Evolutionary conservation across 2,113 vertebrate species (phyloP), one percentile per base, ranked within the genome.

Genomic region (Engraulis encrasicolus): DNA sequence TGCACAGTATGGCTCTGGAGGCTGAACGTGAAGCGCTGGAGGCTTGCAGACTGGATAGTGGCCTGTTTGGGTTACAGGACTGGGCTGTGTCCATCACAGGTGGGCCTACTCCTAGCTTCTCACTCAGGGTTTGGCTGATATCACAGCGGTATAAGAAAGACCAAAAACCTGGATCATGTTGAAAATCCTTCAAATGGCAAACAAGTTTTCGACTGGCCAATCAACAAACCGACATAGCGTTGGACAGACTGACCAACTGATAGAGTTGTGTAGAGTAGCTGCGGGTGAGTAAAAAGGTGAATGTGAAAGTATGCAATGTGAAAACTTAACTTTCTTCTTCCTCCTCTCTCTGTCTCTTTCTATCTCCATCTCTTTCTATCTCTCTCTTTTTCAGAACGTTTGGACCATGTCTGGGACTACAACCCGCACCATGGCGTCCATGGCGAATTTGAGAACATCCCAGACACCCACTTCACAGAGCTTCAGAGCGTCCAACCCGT

Each of bases 321-420:
- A n/a, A 27, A 6, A 66, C 58, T 23, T 66, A 5, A 45, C 9
- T 66, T n/a, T 58, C 19, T 66, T 11, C 3, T 7, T 58, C 54
- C n/a, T 6, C 6, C 18, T 2, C 18, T 58, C 19, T 1, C 50
- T 20, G 15, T 20, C 18, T 54, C 11, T 54, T 20, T 58, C 52
- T 58, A 5, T 5, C 17, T 58, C 54, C 6, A 1, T 23, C 19
- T 58, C 1, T n/a, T 20, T 6, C 52, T 58, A 18, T 58, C 19
- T n/a, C 3, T 14, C 27, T 66, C 14, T 12, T 80, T 85, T 89
- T 38, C 78, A 81, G 71, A 79, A 61, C 87, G 54, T 79, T 66
- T 88, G 97, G 98, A 99, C 82, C 97, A 99, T 88, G 94, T 94
- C 88, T 99, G 97, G 98, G 97, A 99, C 3, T 99, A 97, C 85